phyloP scores from a whole-genome alignment of 2,113 vertebrate species.

The Ptilorrhoa leucosticta region DNA sequence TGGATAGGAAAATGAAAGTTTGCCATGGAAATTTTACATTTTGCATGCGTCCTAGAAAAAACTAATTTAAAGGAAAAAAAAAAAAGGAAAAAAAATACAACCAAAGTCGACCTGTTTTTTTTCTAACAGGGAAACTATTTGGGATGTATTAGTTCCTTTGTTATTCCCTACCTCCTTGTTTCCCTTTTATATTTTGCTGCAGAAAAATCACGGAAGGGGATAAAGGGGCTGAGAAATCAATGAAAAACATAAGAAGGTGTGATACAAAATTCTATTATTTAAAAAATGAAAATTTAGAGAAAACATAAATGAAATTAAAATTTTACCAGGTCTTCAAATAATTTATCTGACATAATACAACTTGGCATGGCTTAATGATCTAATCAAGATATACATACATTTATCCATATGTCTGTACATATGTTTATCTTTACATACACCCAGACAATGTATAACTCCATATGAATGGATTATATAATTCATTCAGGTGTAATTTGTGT shows the following conservation, averaged over 20 bases:
- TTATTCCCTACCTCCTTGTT: neutral
- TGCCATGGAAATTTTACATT: neutral
- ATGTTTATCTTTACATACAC: neutral
- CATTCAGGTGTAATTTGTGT: accelerated
- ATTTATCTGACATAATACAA: neutral
- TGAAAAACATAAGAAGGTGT: accelerated
- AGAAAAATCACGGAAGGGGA: neutral
- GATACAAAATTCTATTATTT: neutral
- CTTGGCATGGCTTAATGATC: neutral
- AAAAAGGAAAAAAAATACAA: accelerated
- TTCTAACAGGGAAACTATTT: neutral
- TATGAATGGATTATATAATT: neutral
- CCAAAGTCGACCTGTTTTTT: neutral
- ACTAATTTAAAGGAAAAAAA: neutral
- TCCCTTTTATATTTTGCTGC: neutral
- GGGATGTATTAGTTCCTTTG: neutral
- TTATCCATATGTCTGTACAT: neutral
- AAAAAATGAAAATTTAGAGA: neutral
- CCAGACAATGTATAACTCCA: neutral
- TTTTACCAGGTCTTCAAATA: neutral
- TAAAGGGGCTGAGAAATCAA: neutral
- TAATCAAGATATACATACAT: neutral
- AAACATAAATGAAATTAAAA: neutral
- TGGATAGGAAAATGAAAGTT: neutral
- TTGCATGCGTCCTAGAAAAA: neutral